phyloP scores from a whole-genome alignment of 2,888 invertebrate species.

The Polia nebulosa region DNA sequence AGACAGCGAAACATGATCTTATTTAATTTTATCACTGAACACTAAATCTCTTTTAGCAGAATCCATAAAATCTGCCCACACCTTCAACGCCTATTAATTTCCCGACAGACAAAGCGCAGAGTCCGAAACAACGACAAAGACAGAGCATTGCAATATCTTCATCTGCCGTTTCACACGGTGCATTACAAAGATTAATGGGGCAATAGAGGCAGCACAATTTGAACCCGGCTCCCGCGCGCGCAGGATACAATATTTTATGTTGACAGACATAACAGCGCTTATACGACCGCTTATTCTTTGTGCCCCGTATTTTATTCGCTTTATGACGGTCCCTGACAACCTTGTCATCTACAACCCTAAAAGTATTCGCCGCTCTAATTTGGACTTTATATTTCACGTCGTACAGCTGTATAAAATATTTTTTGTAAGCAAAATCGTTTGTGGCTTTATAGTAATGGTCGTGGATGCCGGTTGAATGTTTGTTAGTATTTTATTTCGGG shows the following conservation, averaged over 20 bases:
- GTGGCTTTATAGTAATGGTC: conserved; percentile 86
- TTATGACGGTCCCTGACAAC: conserved; percentile 87
- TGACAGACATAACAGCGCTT: conserved; percentile 91
- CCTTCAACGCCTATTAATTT: conserved; percentile 69
- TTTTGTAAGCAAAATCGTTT: conserved; percentile 46
- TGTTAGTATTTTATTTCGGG: conserved; percentile 91
- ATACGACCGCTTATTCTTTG: conserved; percentile 91
- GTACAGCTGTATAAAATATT: conserved; percentile 62
- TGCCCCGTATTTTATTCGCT: conserved; percentile 91
- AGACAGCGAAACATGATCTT: conserved; percentile 68
- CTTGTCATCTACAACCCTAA: conserved; percentile 60
- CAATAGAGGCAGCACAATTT: conserved; percentile 88
- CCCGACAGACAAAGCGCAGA: conserved; percentile 67
- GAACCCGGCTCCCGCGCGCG: conserved; percentile 84
- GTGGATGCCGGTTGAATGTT: conserved; percentile 90
- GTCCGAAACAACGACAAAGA: conserved; percentile 74
- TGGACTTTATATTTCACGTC: conserved; percentile 64
- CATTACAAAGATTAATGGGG: conserved; percentile 88
- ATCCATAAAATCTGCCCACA: conserved; percentile 70
- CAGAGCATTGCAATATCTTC: conserved; percentile 80
- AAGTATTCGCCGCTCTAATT: conserved; percentile 58
- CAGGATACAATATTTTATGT: conserved; percentile 91
- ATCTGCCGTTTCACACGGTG: conserved; percentile 86
- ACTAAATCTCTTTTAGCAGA: conserved; percentile 69
- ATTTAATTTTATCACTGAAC: conserved; percentile 67